These are phyloP conservation scores for Hystrix brachyura DNA, from an alignment of 2,113 vertebrate species.

Conservation along the genomic window DNA sequence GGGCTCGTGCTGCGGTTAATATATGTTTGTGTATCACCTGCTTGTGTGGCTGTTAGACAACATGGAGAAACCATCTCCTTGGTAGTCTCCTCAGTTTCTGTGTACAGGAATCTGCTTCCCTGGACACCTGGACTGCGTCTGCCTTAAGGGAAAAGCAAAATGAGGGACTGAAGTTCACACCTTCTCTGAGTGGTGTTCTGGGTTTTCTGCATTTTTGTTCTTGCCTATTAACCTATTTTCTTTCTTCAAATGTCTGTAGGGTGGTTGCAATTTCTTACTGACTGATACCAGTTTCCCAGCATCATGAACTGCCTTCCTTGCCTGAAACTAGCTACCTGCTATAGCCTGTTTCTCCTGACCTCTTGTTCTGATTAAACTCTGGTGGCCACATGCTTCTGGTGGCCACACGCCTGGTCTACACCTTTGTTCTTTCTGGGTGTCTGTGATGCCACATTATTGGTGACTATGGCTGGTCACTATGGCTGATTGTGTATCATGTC, in stretches of 20 bases:
- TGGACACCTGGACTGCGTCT: too few relatives aligned
- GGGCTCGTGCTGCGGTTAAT: fast-evolving
- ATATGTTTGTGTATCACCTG: fast-evolving
- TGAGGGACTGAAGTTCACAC: background rate
- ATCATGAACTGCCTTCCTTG: background rate
- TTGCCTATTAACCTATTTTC: background rate
- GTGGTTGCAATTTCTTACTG: fast-evolving
- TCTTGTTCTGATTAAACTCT: fast-evolving
- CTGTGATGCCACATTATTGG: fast-evolving
- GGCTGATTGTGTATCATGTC: fast-evolving
- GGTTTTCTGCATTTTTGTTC: background rate
- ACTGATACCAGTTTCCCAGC: fast-evolving
- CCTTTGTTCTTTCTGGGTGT: fast-evolving
- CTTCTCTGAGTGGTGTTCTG: background rate
- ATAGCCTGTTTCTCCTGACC: fast-evolving
- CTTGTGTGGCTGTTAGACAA: fast-evolving
- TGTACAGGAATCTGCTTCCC: background rate
- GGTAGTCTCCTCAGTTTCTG: too few relatives aligned
- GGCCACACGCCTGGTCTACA: fast-evolving
- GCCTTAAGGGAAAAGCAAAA: background rate
- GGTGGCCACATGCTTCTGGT: fast-evolving
- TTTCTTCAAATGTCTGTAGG: too few relatives aligned
- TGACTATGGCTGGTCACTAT: fast-evolving
- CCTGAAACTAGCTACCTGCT: background rate
- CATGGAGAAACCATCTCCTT: background rate